These are phyloP conservation scores for Drosophila nr. medialis DNA, from an alignment of 2,888 invertebrate genomes.

Conservation along the genomic window DNA sequence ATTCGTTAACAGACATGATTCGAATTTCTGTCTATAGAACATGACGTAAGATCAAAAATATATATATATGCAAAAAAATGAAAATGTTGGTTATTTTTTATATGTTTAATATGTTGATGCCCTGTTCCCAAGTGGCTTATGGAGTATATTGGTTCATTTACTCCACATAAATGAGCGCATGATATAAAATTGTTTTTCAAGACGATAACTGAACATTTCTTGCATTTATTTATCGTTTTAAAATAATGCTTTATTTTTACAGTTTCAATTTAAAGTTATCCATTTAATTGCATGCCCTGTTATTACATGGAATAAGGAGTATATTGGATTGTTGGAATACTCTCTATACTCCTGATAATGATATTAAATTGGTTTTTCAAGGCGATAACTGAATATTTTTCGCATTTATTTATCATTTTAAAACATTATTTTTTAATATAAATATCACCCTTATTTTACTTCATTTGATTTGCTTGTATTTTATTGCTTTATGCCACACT, in stretches of 20 bases:
- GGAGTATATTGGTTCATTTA: neutral
- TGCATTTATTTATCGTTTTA: neutral
- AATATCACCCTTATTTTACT: neutral
- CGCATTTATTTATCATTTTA: neutral
- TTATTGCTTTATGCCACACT: neutral
- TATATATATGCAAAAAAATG: neutral
- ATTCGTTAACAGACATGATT: neutral
- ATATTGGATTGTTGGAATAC: neutral
- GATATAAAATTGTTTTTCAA: neutral
- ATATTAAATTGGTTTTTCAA: neutral
- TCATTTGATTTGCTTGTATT: neutral
- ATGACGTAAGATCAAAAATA: neutral
- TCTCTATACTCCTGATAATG: neutral
- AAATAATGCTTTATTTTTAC: neutral
- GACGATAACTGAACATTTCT: neutral
- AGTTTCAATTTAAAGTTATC: neutral
- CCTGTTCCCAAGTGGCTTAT: neutral
- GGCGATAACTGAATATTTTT: neutral
- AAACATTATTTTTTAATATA: neutral
- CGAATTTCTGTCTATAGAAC: neutral
- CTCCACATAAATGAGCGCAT: neutral
- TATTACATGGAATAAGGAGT: neutral
- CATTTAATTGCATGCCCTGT: neutral
- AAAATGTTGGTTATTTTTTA: neutral
- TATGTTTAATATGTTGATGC: neutral